These are phyloP conservation scores for Clarias pachynema DNA, from an alignment of 2,797 vertebrate genomes.

Conservation along the genomic window DNA sequence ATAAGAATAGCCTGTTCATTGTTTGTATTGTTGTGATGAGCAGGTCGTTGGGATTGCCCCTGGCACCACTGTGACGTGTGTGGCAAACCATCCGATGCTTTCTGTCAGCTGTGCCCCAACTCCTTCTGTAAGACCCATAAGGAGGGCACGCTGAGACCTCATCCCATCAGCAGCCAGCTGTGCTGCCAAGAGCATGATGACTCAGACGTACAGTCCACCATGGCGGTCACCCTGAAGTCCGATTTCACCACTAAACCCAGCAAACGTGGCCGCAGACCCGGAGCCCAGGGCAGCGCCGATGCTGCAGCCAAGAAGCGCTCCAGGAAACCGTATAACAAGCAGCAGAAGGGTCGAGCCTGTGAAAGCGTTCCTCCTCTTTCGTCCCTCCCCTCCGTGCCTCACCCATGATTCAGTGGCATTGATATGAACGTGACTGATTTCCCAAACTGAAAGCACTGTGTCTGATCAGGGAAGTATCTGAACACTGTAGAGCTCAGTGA, in stretches of 20 bases:
- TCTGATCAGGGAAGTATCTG: slow-evolving; percentile 71
- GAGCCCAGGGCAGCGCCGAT: slow-evolving; percentile 10
- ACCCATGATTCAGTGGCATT: slow-evolving; percentile 47
- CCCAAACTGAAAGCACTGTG: slow-evolving; percentile 66
- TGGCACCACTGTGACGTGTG: slow-evolving; percentile 99
- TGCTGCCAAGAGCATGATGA: slow-evolving; percentile 92
- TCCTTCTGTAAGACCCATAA: slow-evolving; percentile 96
- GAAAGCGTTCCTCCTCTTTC: slow-evolving; percentile 9
- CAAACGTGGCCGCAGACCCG: slow-evolving; percentile 54
- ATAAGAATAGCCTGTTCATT: neutral
- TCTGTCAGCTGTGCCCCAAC: slow-evolving; percentile 96
- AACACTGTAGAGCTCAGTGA: slow-evolving; percentile 73
- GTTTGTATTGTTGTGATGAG: slow-evolving; percentile 19
- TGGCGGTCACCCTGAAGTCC: slow-evolving; percentile 62
- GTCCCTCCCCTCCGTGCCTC: slow-evolving; percentile 64
- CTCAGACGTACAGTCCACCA: slow-evolving; percentile 55
- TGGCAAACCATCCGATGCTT: slow-evolving; percentile 88
- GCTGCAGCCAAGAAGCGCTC: slow-evolving; percentile 54
- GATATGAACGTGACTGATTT: slow-evolving; percentile 49
- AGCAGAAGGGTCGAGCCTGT: slow-evolving; percentile 68
- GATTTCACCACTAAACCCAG: slow-evolving; percentile 62
- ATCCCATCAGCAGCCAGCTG: slow-evolving; percentile 75
- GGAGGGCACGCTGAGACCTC: slow-evolving; percentile 80
- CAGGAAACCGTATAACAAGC: slow-evolving; percentile 69
- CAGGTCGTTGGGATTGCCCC: slow-evolving; percentile 98